These are phyloP conservation scores for Apotomis capreana DNA, from an alignment of 2,888 invertebrate species.

Conservation along the genomic window DNA sequence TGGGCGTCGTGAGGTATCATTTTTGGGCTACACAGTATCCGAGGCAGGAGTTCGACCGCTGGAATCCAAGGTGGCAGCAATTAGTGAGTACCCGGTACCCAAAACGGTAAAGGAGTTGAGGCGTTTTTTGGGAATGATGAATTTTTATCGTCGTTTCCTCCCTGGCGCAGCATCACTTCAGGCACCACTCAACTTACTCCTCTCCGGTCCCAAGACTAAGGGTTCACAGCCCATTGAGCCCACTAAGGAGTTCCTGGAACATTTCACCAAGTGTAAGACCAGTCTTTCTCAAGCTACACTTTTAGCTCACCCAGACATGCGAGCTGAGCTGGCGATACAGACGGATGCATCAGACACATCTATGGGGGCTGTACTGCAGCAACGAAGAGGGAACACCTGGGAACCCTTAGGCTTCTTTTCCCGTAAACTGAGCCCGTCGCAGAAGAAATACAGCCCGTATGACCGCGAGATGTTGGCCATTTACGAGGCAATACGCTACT, in stretches of 20 bases:
- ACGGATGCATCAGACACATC: too few species aligned
- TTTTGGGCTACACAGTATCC: slow-evolving; percentile 47
- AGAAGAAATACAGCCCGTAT: slow-evolving; percentile 48
- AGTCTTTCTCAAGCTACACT: slow-evolving; percentile 51
- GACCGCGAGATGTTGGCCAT: slow-evolving; percentile 62
- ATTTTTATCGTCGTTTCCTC: slow-evolving; percentile 50
- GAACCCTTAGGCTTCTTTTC: slow-evolving; percentile 62
- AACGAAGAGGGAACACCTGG: slow-evolving; percentile 48
- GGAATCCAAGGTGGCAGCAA: slow-evolving; percentile 49
- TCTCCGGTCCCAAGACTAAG: slow-evolving; percentile 46
- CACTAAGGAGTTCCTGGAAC: slow-evolving; percentile 44
- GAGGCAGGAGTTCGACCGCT: slow-evolving; percentile 51
- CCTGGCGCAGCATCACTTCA: slow-evolving; percentile 53
- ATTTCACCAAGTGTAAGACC: slow-evolving; percentile 51
- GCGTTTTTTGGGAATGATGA: slow-evolving; percentile 45
- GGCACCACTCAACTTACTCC: slow-evolving; percentile 52
- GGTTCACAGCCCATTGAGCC: slow-evolving; percentile 48
- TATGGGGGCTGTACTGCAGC: slow-evolving; percentile 47
- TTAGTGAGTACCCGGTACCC: slow-evolving; percentile 42
- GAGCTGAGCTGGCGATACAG: slow-evolving; percentile 42
- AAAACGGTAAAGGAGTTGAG: slow-evolving; percentile 42
- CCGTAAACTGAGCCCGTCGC: slow-evolving; percentile 51
- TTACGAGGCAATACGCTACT: slow-evolving; percentile 57
- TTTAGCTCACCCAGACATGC: slow-evolving; percentile 54
- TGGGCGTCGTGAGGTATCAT: slow-evolving; percentile 40